Evolutionary conservation across 2,888 invertebrate species (phyloP).

Genomic region (Catocala nupta): DNA sequence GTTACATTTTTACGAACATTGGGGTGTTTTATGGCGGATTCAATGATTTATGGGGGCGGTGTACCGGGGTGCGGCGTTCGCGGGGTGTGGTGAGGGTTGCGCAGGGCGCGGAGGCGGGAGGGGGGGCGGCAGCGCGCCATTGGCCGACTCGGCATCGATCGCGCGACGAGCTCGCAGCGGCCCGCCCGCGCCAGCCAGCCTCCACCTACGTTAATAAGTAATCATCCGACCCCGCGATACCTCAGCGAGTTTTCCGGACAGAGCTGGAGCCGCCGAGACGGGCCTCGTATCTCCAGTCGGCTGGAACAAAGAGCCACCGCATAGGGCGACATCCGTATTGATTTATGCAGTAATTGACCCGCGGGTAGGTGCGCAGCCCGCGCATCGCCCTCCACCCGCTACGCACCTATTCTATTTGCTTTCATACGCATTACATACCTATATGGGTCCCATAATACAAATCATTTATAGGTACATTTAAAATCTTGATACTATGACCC

Average conservation of each 20-base stretch:
- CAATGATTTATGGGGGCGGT: slow-evolving; percentile 87
- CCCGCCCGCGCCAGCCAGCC: slow-evolving; percentile 85
- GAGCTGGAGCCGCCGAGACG: slow-evolving; percentile 82
- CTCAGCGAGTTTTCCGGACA: slow-evolving; percentile 85
- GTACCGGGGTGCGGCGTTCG: slow-evolving; percentile 76
- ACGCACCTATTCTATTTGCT: slow-evolving; percentile 72
- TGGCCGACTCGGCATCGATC: slow-evolving; percentile 86
- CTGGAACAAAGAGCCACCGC: slow-evolving; percentile 83
- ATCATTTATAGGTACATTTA: background rate
- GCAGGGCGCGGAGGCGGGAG: slow-evolving; percentile 77
- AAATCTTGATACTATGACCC: slow-evolving; percentile 21
- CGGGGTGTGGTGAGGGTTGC: slow-evolving; percentile 77
- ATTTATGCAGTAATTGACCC: slow-evolving; percentile 84
- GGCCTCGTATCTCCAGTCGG: slow-evolving; percentile 80
- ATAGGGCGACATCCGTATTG: slow-evolving; percentile 80
- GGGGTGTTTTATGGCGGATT: slow-evolving; percentile 86
- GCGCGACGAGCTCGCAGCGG: slow-evolving; percentile 79
- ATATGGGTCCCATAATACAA: slow-evolving; percentile 38
- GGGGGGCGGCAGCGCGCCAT: slow-evolving; percentile 84
- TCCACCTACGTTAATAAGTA: slow-evolving; percentile 88
- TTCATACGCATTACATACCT: slow-evolving; percentile 58
- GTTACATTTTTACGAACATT: slow-evolving; percentile 86
- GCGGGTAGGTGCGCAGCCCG: slow-evolving; percentile 77
- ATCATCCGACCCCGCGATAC: slow-evolving; percentile 86
- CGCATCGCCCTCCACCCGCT: slow-evolving; percentile 65